Conservation (phyloP, 2,797 vertebrate genomes). For the Amphiprion clarkii region DNA sequence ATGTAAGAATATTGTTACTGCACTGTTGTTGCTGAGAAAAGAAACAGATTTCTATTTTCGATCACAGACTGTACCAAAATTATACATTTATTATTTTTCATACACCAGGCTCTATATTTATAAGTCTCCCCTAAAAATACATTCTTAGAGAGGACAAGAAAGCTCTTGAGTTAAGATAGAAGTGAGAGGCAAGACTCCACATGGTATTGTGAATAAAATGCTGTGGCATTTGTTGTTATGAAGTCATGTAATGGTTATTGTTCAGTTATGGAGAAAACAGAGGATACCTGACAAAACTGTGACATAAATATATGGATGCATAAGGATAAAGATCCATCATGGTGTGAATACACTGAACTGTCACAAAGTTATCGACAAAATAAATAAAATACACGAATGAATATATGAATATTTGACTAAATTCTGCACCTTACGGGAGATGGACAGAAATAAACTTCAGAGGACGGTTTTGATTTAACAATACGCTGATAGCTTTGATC, state of each 20-base stretch:
- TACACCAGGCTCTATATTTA: slow-evolving; percentile 64
- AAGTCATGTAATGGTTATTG: background rate
- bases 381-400: background rate
- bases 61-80: slow-evolving; percentile 63
- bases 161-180: slow-evolving; percentile 39
- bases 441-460: background rate
- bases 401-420: background rate
- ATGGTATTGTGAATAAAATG: slow-evolving; percentile 77
- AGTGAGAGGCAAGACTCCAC: slow-evolving; percentile 38
- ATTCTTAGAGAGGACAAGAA: slow-evolving; percentile 44
- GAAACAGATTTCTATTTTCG: slow-evolving; percentile 70
- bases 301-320: background rate
- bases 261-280: background rate
- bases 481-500: background rate
- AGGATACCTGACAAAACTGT: background rate
- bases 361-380: background rate
- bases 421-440: background rate
- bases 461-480: background rate
- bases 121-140: slow-evolving; percentile 52
- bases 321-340: background rate
- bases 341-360: background rate
- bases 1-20: slow-evolving; percentile 37
- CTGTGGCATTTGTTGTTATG: slow-evolving; percentile 52
- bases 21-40: slow-evolving; percentile 38
- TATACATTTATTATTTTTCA: slow-evolving; percentile 70